Evolutionary conservation across 2,888 invertebrate genomes (phyloP).

Genomic region (Lycocerus yunnanus): DNA sequence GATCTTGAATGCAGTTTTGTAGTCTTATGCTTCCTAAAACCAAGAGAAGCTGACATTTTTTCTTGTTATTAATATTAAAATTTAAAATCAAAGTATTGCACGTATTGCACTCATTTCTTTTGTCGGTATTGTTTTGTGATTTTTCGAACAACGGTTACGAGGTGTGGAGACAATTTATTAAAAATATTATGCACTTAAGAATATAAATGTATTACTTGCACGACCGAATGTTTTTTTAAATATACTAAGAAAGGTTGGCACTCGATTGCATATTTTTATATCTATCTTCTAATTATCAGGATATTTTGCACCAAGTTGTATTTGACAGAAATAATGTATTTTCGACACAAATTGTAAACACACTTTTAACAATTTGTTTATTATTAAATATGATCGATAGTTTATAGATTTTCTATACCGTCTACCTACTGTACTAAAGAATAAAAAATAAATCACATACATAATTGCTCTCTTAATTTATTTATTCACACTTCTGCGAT

Average conservation of each 20-base stretch:
- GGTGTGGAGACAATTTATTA: background rate
- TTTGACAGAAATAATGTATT: constrained; percentile 1
- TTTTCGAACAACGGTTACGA: background rate
- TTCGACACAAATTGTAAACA: constrained; percentile 1
- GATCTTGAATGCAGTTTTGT: background rate
- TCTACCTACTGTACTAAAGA: constrained; percentile 31
- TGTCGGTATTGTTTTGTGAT: background rate
- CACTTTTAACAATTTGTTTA: background rate
- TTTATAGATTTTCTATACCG: constrained; percentile 37
- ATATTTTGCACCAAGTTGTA: constrained; percentile 3
- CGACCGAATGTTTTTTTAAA: background rate
- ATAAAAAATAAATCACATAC: background rate
- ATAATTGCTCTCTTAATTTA: background rate
- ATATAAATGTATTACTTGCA: background rate
- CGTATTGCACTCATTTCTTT: background rate
- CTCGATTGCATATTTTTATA: constrained; percentile 32
- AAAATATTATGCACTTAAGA: constrained; percentile 1
- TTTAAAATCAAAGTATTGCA: background rate
- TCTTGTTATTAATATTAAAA: constrained; percentile 1
- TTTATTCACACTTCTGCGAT: background rate
- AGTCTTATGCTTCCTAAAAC: background rate
- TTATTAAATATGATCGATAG: constrained; percentile 28
- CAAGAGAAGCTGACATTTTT: background rate
- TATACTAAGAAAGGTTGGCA: constrained; percentile 7
- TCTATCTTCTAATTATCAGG: constrained; percentile 7